These are phyloP conservation scores for Telmatherina bonti DNA, from an alignment of 2,797 vertebrate genomes.

Conservation along the genomic window DNA sequence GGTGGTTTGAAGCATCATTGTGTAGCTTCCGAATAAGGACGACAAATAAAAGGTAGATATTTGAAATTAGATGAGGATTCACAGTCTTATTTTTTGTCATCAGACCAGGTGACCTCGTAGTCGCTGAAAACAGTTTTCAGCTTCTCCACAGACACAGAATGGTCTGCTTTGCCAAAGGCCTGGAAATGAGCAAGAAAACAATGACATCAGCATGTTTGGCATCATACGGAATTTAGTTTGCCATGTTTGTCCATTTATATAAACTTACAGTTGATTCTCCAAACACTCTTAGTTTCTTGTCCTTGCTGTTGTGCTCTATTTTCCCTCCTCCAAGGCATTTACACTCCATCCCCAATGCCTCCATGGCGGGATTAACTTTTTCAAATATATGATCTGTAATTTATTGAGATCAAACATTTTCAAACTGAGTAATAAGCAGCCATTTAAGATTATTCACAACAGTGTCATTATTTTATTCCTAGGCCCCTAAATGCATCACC, in stretches of 20 bases:
- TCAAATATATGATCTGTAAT: conserved; percentile 93
- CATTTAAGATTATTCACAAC: too few species aligned
- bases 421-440: not conserved
- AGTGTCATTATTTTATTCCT: too few species aligned
- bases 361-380: conserved; percentile 87
- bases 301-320: conserved; percentile 88
- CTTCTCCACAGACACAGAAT: conserved; percentile 86
- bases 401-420: not conserved
- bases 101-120: conserved; percentile 90
- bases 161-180: conserved; percentile 93
- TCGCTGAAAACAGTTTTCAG: conserved; percentile 84
- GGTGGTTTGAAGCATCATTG: conserved; percentile 11
- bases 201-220: not conserved
- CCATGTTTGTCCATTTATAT: not conserved
- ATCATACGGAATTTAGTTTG: not conserved
- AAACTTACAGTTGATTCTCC: conserved; percentile 90
- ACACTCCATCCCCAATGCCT: conserved; percentile 87
- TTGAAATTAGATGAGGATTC: conserved; percentile 7
- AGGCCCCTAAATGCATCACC: too few species aligned
- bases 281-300: conserved; percentile 89
- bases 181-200: conserved; percentile 64
- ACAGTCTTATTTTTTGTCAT: conserved; percentile 84
- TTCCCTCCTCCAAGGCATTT: conserved; percentile 92
- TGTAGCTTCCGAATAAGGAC: not conserved
- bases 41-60: conserved; percentile 23